Conservation (phyloP, 2,797 vertebrate genomes). For the Pristis pectinata region DNA sequence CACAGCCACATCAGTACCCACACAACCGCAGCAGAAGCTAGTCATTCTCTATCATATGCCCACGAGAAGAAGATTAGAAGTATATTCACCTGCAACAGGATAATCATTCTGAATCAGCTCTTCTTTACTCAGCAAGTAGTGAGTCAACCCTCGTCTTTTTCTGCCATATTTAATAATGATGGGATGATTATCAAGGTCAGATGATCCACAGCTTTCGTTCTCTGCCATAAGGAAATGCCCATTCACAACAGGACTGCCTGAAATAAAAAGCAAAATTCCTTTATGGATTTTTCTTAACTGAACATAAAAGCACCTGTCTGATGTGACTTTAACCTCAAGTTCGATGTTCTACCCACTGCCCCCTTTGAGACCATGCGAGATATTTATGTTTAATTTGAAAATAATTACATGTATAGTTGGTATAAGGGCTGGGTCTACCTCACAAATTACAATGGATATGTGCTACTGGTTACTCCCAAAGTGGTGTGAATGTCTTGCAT, state of each 20-base stretch:
- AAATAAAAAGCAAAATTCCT: slow-evolving; percentile 38
- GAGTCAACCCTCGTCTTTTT: slow-evolving; percentile 58
- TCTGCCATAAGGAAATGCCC: background rate
- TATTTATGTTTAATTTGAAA: slow-evolving; percentile 2
- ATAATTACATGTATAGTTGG: background rate
- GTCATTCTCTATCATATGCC: background rate
- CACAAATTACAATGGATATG: background rate
- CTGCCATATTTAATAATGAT: slow-evolving; percentile 62
- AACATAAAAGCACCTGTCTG: background rate
- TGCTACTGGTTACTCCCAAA: background rate
- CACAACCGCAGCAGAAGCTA: too few species aligned
- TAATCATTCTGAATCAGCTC: slow-evolving; percentile 65
- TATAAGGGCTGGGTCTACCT: background rate
- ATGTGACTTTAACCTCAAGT: background rate
- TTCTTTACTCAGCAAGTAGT: slow-evolving; percentile 63
- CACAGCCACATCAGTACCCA: too few species aligned
- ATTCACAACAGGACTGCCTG: slow-evolving; percentile 42
- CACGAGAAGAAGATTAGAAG: background rate
- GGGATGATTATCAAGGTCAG: slow-evolving; percentile 53
- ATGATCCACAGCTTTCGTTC: background rate
- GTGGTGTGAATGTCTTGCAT: background rate
- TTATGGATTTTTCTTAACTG: background rate
- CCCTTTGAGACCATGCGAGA: background rate
- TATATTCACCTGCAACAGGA: slow-evolving; percentile 66
- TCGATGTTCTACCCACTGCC: background rate